Evolutionary conservation across 1,140 invertebrate species (phyloP), one percentile per base, ranked within the genome.

Genomic region (Heliothis subflexa): DNA sequence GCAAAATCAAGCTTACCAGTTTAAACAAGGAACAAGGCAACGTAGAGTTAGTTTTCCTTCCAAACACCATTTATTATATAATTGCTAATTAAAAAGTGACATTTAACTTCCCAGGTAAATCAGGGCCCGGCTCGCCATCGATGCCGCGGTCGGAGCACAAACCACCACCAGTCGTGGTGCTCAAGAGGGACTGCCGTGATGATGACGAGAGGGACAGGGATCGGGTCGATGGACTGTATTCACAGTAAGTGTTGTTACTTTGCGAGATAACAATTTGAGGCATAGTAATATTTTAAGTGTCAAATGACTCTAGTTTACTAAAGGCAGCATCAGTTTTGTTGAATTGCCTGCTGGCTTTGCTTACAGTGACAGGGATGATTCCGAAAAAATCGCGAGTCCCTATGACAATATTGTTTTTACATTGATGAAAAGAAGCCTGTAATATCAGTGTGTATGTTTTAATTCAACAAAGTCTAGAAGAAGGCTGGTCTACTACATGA

Each of bases 121-220:
- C 95, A 75, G 96, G 95, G 0, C 96, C 95, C 49, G 95, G 96
- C 9, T 97, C 96, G 1, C 96, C 97, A 14, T 96, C 96, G 40
- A 92, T 96, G 47, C 96, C 96, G 71, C 94, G 96, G 55, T 95
- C 96, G 1, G 98, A 98, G 89, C 97, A 97, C 88, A 98, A 98
- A 90, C 96, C 97, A 21, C 98, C 98, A 54, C 98, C 98, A 33
- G 98, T 99, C 16, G 98, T 99, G 12, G 98, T 99, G 9, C 97
- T 99, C 77, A 99, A 99, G 92, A 96, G 98, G 68, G 98, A 99
- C 86, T 95, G 98, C 82, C 96, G 97, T 52, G 98, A 99, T 83
- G 98, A 99, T 85, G 97, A 98, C 85, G 96, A 95, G 47, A 96
- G 96, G 50, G 97, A 97, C 85, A 96, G 96, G 4, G 93, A 94